phyloP scores from a whole-genome alignment of 2,797 vertebrate species.

The Gila robusta region DNA sequence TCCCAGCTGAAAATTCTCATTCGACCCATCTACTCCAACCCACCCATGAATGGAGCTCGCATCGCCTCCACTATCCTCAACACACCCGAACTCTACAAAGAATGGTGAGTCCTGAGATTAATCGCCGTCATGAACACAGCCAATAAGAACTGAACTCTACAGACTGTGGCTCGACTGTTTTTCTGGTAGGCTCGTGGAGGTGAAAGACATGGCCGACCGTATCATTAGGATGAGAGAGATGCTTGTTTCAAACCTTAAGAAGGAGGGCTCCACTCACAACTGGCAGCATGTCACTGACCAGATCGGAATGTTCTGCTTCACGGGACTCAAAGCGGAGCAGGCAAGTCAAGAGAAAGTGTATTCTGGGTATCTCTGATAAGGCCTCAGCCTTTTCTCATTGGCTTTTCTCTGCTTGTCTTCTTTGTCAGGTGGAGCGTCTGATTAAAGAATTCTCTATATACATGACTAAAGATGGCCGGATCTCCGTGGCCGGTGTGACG shows the following conservation, averaged over 20 bases:
- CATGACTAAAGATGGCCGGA: conserved; percentile 98
- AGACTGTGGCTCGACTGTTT: neutral
- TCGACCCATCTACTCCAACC: conserved; percentile 98
- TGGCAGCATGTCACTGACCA: conserved; percentile 98
- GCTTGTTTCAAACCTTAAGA: conserved; percentile 91
- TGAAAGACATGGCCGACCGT: conserved; percentile 93
- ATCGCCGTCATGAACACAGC: neutral
- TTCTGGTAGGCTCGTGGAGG: conserved; percentile 87
- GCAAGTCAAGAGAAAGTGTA: conserved; percentile 67
- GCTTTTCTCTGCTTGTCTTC: neutral
- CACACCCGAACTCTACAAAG: conserved; percentile 87
- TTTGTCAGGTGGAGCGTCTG: conserved; percentile 88
- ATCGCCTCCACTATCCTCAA: conserved; percentile 91
- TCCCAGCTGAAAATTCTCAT: conserved; percentile 98
- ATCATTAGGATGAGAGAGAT: conserved; percentile 96
- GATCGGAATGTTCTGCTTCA: conserved; percentile 99
- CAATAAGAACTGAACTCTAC: neutral
- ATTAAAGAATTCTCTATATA: conserved; percentile 96
- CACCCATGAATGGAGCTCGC: conserved; percentile 93
- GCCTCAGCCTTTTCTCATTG: neutral
- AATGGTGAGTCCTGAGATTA: conserved; percentile 77
- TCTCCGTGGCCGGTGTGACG: conserved; percentile 93
- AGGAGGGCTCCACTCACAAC: conserved; percentile 90
- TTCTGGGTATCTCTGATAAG: neutral
- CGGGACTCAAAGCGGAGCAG: conserved; percentile 96